These are phyloP conservation scores for Sula dactylatra DNA, from an alignment of 2,113 vertebrate species.

Conservation along the genomic window DNA sequence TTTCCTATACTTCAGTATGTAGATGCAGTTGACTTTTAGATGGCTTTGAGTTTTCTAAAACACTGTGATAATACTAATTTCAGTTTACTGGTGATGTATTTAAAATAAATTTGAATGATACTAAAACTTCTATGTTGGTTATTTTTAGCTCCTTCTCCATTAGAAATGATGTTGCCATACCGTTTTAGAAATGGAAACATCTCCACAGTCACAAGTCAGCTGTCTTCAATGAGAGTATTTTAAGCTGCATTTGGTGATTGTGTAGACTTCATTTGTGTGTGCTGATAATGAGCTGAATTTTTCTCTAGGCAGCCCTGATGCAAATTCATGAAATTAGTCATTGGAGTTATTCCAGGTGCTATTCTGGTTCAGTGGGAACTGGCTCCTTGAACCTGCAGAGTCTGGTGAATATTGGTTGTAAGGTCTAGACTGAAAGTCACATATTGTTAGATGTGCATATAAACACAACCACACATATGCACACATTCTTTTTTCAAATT, in stretches of 20 bases:
- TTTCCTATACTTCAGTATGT: background rate
- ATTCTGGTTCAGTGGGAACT: background rate
- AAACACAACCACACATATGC: background rate
- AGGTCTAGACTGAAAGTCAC: background rate
- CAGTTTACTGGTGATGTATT: background rate
- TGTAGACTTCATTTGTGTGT: background rate
- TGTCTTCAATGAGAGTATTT: background rate
- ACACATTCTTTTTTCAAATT: background rate
- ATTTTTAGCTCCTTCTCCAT: background rate
- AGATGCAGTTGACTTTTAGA: background rate
- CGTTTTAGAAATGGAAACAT: background rate
- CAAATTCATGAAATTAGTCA: background rate
- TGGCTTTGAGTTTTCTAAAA: background rate
- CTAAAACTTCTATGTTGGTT: background rate
- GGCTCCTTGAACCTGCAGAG: background rate
- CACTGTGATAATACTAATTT: background rate
- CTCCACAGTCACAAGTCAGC: background rate
- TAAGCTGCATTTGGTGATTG: background rate
- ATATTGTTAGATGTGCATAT: background rate
- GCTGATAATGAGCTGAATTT: background rate
- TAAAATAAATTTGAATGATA: background rate
- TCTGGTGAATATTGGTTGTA: background rate
- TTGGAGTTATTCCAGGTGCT: background rate
- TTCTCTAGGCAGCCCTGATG: background rate
- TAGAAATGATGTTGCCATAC: background rate